Percentiles rank a stretch among this genome's conserved stretches.
These are phyloP conservation scores for Leptobrachium ailaonicum DNA, from an alignment of 2,113 vertebrate species.

Conservation along the genomic window DNA sequence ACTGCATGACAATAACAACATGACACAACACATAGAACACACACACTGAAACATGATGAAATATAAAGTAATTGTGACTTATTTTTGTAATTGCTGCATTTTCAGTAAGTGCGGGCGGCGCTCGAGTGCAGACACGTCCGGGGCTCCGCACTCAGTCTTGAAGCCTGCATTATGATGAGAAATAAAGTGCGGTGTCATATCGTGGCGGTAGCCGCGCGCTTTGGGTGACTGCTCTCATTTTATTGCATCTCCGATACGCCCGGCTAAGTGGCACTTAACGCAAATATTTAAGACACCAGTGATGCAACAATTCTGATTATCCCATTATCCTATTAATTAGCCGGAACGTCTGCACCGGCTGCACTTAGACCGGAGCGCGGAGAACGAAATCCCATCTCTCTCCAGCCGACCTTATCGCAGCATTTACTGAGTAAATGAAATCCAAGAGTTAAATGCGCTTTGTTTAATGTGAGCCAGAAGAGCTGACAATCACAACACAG, in stretches of 20 bases:
- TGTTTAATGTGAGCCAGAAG: not conserved
- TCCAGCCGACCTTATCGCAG: not conserved
- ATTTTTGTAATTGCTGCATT: too few relatives aligned
- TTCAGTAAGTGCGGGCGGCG: too few relatives aligned
- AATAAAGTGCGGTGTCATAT: too few relatives aligned
- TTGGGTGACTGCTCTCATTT: slow-evolving; percentile 1
- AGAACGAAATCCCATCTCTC: not conserved
- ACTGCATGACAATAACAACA: too few relatives aligned
- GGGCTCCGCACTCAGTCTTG: too few relatives aligned
- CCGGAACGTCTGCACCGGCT: not conserved
- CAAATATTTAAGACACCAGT: slow-evolving; percentile 7
- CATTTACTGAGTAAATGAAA: not conserved
- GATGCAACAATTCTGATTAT: slow-evolving; percentile 27
- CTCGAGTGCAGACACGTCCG: too few relatives aligned
- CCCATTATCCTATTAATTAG: slow-evolving; percentile 45
- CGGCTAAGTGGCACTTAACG: slow-evolving; percentile 39
- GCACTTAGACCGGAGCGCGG: slow-evolving; percentile 6
- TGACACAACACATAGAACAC: too few relatives aligned
- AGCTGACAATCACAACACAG: not conserved
- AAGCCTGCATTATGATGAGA: too few relatives aligned
- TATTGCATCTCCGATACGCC: slow-evolving; percentile 26
- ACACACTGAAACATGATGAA: too few relatives aligned
- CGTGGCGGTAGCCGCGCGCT: too few relatives aligned
- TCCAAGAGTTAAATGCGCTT: not conserved
- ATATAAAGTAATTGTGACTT: too few relatives aligned